These are phyloP conservation scores for Glyptemys insculpta DNA, from an alignment of 2,797 vertebrate species.

Conservation along the genomic window DNA sequence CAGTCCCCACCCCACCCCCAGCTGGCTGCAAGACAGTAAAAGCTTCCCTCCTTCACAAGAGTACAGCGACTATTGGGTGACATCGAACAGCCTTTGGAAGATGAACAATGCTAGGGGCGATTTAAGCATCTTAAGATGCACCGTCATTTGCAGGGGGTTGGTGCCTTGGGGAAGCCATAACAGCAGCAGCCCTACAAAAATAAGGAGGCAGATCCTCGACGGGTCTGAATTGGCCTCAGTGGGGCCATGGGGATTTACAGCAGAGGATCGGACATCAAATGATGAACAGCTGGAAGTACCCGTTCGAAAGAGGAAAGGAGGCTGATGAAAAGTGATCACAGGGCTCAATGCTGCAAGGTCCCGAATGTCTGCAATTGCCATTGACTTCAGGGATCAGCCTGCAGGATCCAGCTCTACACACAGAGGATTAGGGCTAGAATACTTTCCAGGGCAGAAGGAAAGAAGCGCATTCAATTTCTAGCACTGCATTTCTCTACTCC, in stretches of 20 bases:
- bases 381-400: rapidly evolving
- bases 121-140: background rate
- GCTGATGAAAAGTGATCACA: background rate
- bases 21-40: background rate
- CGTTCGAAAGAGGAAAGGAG: slow-evolving; percentile 8
- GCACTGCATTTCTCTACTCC: rapidly evolving
- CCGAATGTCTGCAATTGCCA: rapidly evolving
- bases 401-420: background rate
- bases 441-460: background rate
- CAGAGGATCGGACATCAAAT: background rate
- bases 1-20: background rate
- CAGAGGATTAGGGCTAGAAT: rapidly evolving
- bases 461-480: background rate
- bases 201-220: background rate
- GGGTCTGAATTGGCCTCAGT: slow-evolving; percentile 14
- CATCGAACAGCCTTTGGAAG: background rate
- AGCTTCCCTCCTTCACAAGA: background rate
- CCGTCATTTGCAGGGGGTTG: background rate
- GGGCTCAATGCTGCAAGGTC: background rate
- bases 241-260: background rate
- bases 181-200: background rate
- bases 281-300: background rate
- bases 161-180: background rate
- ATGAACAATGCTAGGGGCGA: background rate
- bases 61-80: background rate